These are phyloP conservation scores for Parnassius mnemosyne DNA, from an alignment of 2,888 invertebrate genomes.

Conservation along the genomic window DNA sequence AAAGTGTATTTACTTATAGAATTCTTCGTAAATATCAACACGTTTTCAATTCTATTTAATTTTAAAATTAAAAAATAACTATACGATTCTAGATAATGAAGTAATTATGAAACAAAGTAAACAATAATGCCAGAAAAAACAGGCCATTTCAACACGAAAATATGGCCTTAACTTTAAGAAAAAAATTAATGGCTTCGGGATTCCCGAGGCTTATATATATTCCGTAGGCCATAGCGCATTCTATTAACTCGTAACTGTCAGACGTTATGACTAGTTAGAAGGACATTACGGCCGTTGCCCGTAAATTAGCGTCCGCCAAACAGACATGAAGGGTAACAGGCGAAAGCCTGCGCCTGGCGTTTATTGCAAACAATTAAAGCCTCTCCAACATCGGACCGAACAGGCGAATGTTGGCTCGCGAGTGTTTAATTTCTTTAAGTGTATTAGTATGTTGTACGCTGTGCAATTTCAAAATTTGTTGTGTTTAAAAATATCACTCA, in stretches of 20 bases:
- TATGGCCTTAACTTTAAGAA: too few relatives aligned
- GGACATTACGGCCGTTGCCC: constrained; percentile 7
- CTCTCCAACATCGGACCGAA: constrained; percentile 15
- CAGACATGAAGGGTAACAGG: constrained; percentile 7
- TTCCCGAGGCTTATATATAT: neutral
- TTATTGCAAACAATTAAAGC: constrained; percentile 32
- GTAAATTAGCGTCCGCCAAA: constrained; percentile 4
- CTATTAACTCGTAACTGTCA: constrained; percentile 11
- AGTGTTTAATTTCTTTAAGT: constrained; percentile 32
- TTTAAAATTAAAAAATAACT: too few relatives aligned
- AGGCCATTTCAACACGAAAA: too few relatives aligned
- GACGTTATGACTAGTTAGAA: constrained; percentile 8
- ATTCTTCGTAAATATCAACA: too few relatives aligned
- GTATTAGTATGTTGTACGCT: constrained; percentile 10
- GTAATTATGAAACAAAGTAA: too few relatives aligned
- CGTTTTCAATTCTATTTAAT: too few relatives aligned
- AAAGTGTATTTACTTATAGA: too few relatives aligned
- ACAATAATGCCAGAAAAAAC: too few relatives aligned
- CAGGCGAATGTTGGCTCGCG: constrained; percentile 17
- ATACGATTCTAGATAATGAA: too few relatives aligned
- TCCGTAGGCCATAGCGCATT: neutral
- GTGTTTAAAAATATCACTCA: constrained; percentile 19
- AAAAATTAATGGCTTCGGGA: neutral
- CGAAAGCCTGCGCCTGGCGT: constrained; percentile 19
- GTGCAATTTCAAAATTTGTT: neutral